Evolutionary conservation across 1,140 invertebrate genomes (phyloP), one percentile per base, ranked within the genome.

Genomic region (Probaryconus sp.): DNA sequence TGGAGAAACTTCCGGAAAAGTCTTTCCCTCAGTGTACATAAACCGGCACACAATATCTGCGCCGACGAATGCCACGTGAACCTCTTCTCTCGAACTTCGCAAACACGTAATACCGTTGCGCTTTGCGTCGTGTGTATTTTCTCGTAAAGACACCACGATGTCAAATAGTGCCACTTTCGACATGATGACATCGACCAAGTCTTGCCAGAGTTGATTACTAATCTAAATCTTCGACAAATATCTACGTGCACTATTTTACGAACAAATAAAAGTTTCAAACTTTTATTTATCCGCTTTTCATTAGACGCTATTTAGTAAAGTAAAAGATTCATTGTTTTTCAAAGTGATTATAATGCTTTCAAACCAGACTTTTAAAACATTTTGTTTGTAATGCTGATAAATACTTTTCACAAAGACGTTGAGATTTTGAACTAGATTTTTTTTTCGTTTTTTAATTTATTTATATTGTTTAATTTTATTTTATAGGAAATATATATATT

Each of bases 41-140:
- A 75, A 74, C 42, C 45, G 50, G 61, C 17, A 56, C 45, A 75
- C 72, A 69, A 75, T 69, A 58, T 60, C 72, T 40, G 11, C 16
- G 47, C 18, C 16, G 40, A 21, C 53, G 24, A 65, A 65, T 18
- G 24, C 47, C 47, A 60, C 24, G 40, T 40, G 53, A 61, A 69
- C 31, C 40, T 69, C 55, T 68, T 51, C 47, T 47, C 40, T 31
- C 7, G 26, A 67, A 58, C 51, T 64, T 68, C 26, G 56, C 35
- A 67, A 63, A 67, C 42, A 56, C 61, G 56, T 61, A 55, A 55
- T 55, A 42, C 26, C 14, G 40, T 60, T 58, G 45, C 47, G 50
- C 45, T 53, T 60, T 64, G 20, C 43, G 28, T 45, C 61, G 47
- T 53, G 42, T 53, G 64, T 53, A 69, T 69, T 69, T 64, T 60